Evolutionary conservation across 2,113 vertebrate genomes (phyloP), one percentile per base, ranked within the genome.

Genomic region (Pycnonotus jocosus): DNA sequence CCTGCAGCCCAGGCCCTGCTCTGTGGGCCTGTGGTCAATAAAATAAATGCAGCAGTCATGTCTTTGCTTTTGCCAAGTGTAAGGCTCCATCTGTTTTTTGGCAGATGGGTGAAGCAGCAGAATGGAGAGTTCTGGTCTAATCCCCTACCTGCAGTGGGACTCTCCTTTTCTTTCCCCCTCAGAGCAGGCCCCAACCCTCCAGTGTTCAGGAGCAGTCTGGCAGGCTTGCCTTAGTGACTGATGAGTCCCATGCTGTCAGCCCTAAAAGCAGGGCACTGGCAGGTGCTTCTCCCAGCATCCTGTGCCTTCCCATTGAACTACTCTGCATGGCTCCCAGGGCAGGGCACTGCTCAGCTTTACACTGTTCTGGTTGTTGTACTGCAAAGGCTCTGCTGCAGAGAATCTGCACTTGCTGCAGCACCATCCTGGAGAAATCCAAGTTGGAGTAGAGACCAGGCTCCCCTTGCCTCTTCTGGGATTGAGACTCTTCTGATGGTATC

Each of bases 291-390:
- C 47, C 44, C 30, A 64, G 47, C 18, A 15, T 22, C 9, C 57
- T 57, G 21, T 61, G 61, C 77, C 51, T 81, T 53, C 60, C 40
- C 15, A 1, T 0, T 53, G 44, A 68, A 6, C 15, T 0, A 1
- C 51, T 48, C 51, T 37, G 6, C 14, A 20, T 2, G 2, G 18
- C 48, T 86, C 25, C 20, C 15, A 33, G 28, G 22, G 57, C 72
- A 81, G 58, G 38, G 10, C 82, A 19, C 19, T 24, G 54, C 80
- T 85, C 57, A 64, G 38, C 47, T 64, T 64, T 33, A 6, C 19
- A 2, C 16, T n/a, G 11, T 37, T 82, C 44, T 3, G 0, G 0
- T 27, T 83, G 44, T 66, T 94, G 37, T 50, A 21, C 51, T 70
- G 0, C 2, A 4, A 77, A 57, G 54, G 28, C n/a, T 61, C 17